Evolutionary conservation across 2,797 vertebrate species (phyloP), one percentile per base, ranked within the genome.

Genomic region (Aselliscus stoliczkanus): DNA sequence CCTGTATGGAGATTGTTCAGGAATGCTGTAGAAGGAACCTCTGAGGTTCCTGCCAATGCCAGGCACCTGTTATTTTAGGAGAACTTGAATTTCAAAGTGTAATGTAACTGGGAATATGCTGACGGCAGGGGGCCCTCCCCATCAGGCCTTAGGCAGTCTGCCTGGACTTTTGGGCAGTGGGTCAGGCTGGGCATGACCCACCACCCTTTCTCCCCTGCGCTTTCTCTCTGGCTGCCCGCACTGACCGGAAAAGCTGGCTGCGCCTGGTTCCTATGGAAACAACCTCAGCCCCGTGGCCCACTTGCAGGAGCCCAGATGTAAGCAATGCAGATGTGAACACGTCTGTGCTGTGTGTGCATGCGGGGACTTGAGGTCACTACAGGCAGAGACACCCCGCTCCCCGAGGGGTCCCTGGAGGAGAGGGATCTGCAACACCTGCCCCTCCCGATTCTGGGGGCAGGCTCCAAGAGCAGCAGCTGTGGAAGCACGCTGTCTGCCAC

Each of bases 401-500:
- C 3, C 20, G 4, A 44, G n/a, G 21, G 20, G 20, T 20, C 34
- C 7, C 34, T 62, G n/a, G n/a, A 21, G 76, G 17, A 12, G 11
- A 0, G n/a, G 42, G 42, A 72, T 39, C 37, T 2, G 21, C 10
- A 1, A 6, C 60, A 1, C 44, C 10, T 2, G 37, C 52, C 25
- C 37, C 54, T 39, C 20, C 60, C 4, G 4, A 11, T 37, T n/a
- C 52, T 17, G 2, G 2, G 1, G 8, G 29, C 21, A 7, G 20
- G 42, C 8, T 23, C 25, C 21, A 8, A 20, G 17, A 62, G 29
- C 20, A 1, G 27, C 37, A 21, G 56, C 42, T 60, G 4, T 11
- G 0, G 34, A 0, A 2, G 42, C 60, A 47, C 3, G 20, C 0
- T 0, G 0, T 5, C 3, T 25, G 20, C 23, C 64, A 1, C 5